Evolutionary conservation across 1,140 invertebrate genomes (phyloP).

Genomic region (Manduca sexta): DNA sequence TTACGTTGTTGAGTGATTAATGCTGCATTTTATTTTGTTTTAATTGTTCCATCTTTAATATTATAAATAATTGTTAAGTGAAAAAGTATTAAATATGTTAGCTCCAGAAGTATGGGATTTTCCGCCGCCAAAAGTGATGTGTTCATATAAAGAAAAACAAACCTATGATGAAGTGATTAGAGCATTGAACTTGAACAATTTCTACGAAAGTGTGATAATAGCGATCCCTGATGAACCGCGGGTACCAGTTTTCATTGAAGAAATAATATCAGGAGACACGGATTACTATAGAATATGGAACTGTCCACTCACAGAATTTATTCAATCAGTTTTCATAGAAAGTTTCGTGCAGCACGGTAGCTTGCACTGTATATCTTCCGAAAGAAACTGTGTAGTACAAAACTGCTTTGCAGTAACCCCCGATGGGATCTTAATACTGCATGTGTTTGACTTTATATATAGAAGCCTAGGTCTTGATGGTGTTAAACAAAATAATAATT

Average conservation of each 20-base stretch:
- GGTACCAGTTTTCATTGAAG: constrained; percentile 33
- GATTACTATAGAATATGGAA: constrained; percentile 48
- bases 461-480: constrained; percentile 59
- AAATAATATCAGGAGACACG: constrained; percentile 41
- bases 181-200: constrained; percentile 37
- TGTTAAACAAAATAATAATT: constrained; percentile 35
- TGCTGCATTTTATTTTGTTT: too few species aligned
- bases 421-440: constrained; percentile 46
- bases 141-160: constrained; percentile 21
- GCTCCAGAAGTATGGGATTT: constrained; percentile 56
- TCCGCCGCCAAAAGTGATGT: constrained; percentile 44
- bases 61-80: too few species aligned
- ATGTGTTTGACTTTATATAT: constrained; percentile 41
- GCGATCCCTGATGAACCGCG: constrained; percentile 55
- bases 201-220: constrained; percentile 52
- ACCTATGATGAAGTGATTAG: constrained; percentile 23
- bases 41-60: too few species aligned
- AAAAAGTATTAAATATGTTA: constrained; percentile 48
- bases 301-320: constrained; percentile 42
- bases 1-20: too few species aligned
- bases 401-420: constrained; percentile 51
- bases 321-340: constrained; percentile 46
- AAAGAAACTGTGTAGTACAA: constrained; percentile 47
- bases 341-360: constrained; percentile 50
- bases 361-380: constrained; percentile 39